Percentiles rank a stretch among this genome's conserved stretches.
Conservation (phyloP, 1,140 invertebrate genomes). For the Drosophila punjabiensis region DNA sequence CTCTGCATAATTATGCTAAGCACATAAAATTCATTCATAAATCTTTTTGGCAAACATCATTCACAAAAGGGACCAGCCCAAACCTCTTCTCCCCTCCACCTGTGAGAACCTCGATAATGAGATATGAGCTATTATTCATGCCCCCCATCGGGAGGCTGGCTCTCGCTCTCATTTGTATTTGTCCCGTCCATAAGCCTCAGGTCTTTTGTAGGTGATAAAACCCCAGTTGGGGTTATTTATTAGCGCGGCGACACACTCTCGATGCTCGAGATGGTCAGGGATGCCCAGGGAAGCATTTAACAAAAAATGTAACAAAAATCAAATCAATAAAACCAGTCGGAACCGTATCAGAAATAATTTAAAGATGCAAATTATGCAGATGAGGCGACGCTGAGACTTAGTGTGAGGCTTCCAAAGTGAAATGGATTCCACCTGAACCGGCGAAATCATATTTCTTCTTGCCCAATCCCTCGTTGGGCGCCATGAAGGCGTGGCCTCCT, state of each 20-base stretch:
- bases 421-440: conserved; percentile 43
- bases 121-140: conserved; percentile 72
- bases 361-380: conserved; percentile 82
- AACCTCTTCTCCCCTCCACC: background rate
- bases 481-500: conserved; percentile 46
- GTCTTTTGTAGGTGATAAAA: conserved; percentile 78
- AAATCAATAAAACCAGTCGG: conserved; percentile 81
- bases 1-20: conserved; percentile 72
- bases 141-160: conserved; percentile 25
- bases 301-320: conserved; percentile 50
- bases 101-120: conserved; percentile 45
- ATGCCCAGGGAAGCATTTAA: conserved; percentile 28
- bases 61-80: conserved; percentile 21
- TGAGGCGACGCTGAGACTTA: conserved; percentile 66
- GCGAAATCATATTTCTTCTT: conserved; percentile 56
- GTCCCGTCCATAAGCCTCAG: conserved; percentile 21
- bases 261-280: conserved; percentile 13
- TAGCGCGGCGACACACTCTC: conserved; percentile 25
- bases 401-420: conserved; percentile 44
- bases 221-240: conserved; percentile 73
- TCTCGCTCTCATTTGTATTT: conserved; percentile 68
- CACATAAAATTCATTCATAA: conserved; percentile 73
- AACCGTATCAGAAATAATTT: conserved; percentile 67
- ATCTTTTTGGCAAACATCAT: conserved; percentile 59
- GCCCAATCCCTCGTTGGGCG: conserved; percentile 27